These are phyloP conservation scores for Unio delphinus DNA, from an alignment of 2,888 invertebrate species.

Conservation along the genomic window DNA sequence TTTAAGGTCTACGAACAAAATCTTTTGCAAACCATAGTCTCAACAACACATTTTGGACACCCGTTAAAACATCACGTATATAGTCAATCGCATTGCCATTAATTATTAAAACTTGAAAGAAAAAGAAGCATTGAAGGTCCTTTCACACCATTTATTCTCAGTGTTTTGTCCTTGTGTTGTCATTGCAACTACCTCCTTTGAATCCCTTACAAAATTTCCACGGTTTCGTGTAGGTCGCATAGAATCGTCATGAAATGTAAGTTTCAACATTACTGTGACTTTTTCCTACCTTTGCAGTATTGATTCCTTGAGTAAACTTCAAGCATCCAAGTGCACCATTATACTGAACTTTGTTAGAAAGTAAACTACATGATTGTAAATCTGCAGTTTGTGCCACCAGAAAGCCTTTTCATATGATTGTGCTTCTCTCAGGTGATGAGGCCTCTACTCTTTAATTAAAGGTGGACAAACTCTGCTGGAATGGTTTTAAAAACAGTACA, in stretches of 20 bases:
- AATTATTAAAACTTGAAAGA: slow-evolving; percentile 3
- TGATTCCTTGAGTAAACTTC: slow-evolving; percentile 13
- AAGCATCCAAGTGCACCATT: slow-evolving; percentile 15
- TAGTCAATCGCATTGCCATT: slow-evolving; percentile 8
- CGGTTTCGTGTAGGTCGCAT: slow-evolving; percentile 8
- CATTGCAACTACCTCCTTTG: not conserved
- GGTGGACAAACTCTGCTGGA: too few relatives aligned
- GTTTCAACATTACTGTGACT: slow-evolving; percentile 10
- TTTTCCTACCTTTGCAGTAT: slow-evolving; percentile 11
- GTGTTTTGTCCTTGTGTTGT: slow-evolving; percentile 6
- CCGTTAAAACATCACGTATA: too few relatives aligned
- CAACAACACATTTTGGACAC: too few relatives aligned
- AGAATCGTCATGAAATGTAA: slow-evolving; percentile 1
- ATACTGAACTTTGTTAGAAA: slow-evolving; percentile 14
- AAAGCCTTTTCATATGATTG: slow-evolving; percentile 4
- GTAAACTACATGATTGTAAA: slow-evolving; percentile 10
- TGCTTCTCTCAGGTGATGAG: not conserved
- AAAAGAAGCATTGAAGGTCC: slow-evolving; percentile 1
- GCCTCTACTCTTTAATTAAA: too few relatives aligned
- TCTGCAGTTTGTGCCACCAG: slow-evolving; percentile 13
- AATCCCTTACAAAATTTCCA: not conserved
- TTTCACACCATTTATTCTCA: slow-evolving; percentile 10
- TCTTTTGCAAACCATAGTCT: too few relatives aligned
- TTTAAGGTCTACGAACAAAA: not conserved
- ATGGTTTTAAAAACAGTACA: too few relatives aligned